phyloP scores from a whole-genome alignment of 2,888 invertebrate genomes.

The Parnassius mnemosyne region DNA sequence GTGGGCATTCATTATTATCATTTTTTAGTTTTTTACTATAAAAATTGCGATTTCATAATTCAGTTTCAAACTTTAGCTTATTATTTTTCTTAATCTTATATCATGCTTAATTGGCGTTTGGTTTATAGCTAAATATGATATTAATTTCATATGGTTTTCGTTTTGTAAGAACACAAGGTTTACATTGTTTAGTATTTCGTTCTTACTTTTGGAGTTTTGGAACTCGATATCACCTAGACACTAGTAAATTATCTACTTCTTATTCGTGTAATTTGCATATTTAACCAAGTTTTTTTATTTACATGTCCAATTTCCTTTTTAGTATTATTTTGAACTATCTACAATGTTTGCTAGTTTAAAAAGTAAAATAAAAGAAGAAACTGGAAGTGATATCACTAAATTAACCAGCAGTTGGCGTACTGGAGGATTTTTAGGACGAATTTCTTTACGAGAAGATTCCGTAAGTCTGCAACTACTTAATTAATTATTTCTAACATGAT shows the following conservation, averaged over 20 bases:
- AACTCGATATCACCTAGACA: constrained; percentile 23
- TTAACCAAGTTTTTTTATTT: constrained; percentile 29
- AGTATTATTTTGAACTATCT: constrained; percentile 32
- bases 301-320: constrained; percentile 32
- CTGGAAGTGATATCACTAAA: constrained; percentile 87
- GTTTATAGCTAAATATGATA: constrained; percentile 13
- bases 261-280: constrained; percentile 46
- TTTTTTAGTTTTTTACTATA: too few species aligned
- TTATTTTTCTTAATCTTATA: constrained; percentile 3
- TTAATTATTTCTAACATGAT: not conserved
- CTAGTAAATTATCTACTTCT: constrained; percentile 42
- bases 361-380: constrained; percentile 94
- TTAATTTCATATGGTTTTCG: constrained; percentile 3
- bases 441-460: constrained; percentile 73
- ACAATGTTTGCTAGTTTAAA: constrained; percentile 93
- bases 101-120: constrained; percentile 11
- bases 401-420: constrained; percentile 72
- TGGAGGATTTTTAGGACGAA: constrained; percentile 75
- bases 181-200: not conserved
- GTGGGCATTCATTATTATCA: too few species aligned
- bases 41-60: too few species aligned
- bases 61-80: too few species aligned
- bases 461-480: constrained; percentile 44
- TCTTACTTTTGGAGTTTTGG: not conserved
- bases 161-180: constrained; percentile 4